Conservation (phyloP, 2,113 vertebrate species). For the Myiagra hebetior region DNA sequence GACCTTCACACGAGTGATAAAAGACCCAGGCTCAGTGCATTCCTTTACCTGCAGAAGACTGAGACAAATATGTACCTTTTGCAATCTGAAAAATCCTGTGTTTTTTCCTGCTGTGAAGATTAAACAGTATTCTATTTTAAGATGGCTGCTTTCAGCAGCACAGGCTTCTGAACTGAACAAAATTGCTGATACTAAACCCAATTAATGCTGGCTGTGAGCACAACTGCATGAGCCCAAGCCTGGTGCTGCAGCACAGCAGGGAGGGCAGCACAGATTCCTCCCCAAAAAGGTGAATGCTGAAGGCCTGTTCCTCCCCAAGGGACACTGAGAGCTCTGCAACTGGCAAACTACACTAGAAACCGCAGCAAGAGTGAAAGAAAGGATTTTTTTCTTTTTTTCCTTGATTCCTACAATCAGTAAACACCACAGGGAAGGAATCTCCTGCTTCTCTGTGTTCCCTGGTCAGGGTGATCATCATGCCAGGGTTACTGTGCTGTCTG, state of each 20-base stretch:
- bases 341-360: background rate
- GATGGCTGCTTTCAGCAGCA: background rate
- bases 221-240: background rate
- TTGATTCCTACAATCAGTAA: background rate
- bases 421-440: background rate
- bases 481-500: background rate
- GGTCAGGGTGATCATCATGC: background rate
- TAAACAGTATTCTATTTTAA: constrained; percentile 17
- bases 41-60: background rate
- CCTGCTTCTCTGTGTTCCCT: background rate
- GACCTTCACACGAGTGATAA: background rate
- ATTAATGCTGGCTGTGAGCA: background rate
- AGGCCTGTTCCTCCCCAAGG: background rate
- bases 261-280: background rate
- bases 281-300: background rate
- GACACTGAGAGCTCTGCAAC: background rate
- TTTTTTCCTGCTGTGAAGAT: background rate
- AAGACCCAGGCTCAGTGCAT: background rate
- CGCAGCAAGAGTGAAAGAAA: background rate
- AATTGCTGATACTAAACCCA: background rate
- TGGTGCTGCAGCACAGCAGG: background rate
- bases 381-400: background rate
- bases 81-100: background rate
- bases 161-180: background rate
- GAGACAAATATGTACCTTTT: background rate